Evolutionary conservation across 2,797 vertebrate genomes (phyloP), one percentile per base, ranked within the genome.

Genomic region (Myotis pilosus): DNA sequence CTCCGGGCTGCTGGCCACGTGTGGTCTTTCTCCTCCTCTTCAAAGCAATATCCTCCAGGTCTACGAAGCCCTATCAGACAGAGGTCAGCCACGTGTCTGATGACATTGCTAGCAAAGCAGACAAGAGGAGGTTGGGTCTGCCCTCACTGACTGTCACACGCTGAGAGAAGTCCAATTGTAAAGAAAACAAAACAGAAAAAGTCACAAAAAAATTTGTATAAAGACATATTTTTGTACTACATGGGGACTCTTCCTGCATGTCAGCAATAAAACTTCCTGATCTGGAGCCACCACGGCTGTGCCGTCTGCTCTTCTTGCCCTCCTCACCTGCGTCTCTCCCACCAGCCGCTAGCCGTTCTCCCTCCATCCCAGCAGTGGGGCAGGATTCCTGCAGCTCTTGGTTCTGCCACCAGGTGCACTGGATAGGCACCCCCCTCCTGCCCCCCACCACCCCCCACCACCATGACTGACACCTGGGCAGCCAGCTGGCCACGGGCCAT

Each of bases 181-280:
- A 72, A 80, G 97, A 97, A 97, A 97, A 97, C 87, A 68, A 97
- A 95, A 96, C 98, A 98, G 99, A 99, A 98, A 99, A 99, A 98
- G 98, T 98, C 97, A 98, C 98, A 98, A 98, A 97, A 98, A 98
- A 98, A 98, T 99, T 99, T 99, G 99, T 99, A 99, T 99, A 99
- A 99, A 99, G 99, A 99, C 99, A 98, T 99, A 99, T 99, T 99
- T 99, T 99, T 99, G 98, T 99, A 99, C 99, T 98, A 99, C 99
- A 99, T 99, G 98, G 95, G 98, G 99, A 98, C 99, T 99, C 98
- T 99, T 99, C 99, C 99, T 99, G 99, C 99, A 99, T 99, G 99
- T 99, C 98, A 99, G 99, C 99, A 99, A 99, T 99, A 99, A 98
- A 98, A 97, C 99, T 99, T 98, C 97, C 98, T 99, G 99, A 98